Evolutionary conservation across 2,797 vertebrate genomes (phyloP).

Genomic region (Antrozous pallidus): DNA sequence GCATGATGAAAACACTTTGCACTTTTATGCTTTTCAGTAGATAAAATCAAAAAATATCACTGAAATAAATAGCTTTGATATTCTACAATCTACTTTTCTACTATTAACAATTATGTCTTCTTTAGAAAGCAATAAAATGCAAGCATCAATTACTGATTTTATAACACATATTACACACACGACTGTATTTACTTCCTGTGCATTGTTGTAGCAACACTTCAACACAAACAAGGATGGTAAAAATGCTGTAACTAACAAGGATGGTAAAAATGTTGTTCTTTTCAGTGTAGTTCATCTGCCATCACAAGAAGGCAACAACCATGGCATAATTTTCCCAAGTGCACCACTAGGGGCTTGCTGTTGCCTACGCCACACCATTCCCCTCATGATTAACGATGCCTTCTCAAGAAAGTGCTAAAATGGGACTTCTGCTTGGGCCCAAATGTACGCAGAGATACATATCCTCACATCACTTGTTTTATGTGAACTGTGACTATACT

Average conservation of each 20-base stretch:
- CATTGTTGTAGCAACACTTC: background rate
- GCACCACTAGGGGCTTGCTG: background rate
- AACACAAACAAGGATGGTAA: background rate
- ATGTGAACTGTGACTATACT: background rate
- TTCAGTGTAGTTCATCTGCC: background rate
- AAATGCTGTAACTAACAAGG: background rate
- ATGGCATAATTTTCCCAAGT: background rate
- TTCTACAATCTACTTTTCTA: background rate
- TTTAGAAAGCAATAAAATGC: background rate
- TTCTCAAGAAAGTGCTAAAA: background rate
- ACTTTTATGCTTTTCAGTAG: slow-evolving; percentile 21
- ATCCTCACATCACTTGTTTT: too few relatives aligned
- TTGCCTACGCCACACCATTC: background rate
- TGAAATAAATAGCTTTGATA: background rate
- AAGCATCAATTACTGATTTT: background rate
- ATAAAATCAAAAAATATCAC: background rate
- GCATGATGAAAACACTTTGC: background rate
- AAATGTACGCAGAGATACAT: background rate
- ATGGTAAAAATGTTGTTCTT: background rate
- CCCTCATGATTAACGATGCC: background rate
- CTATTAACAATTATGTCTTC: background rate
- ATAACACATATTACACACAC: background rate
- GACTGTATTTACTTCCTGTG: background rate
- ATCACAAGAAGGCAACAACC: background rate
- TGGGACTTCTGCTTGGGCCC: background rate